These are phyloP conservation scores for Fopius arisanus DNA, from an alignment of 1,140 invertebrate genomes.

Conservation along the genomic window DNA sequence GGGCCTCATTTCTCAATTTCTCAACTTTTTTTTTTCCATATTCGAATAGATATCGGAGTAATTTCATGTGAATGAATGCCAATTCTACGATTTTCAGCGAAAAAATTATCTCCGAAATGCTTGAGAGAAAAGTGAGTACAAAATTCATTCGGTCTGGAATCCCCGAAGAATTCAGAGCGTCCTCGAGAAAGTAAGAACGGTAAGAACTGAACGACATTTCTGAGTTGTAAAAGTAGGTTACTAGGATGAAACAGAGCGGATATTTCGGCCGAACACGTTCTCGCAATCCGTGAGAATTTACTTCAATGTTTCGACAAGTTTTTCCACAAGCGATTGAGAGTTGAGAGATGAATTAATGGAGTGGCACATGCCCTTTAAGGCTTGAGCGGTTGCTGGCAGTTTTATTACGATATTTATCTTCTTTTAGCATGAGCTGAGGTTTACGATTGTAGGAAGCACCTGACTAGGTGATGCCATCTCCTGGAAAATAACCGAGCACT, in stretches of 20 bases:
- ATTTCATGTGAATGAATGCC: neutral
- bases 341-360: neutral
- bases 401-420: slow-evolving; percentile 9
- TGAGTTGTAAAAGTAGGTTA: neutral
- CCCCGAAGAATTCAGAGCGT: neutral
- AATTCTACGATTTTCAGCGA: neutral
- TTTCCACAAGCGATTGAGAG: neutral
- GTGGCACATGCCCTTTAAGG: neutral
- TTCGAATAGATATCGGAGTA: neutral
- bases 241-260: neutral
- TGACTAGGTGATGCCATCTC: too few relatives aligned
- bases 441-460: neutral
- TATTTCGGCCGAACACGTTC: neutral
- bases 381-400: neutral
- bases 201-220: neutral
- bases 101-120: neutral
- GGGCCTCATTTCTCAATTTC: neutral
- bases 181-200: neutral
- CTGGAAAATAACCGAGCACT: too few relatives aligned
- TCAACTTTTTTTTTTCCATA: neutral
- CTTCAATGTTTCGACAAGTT: neutral
- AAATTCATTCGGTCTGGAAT: neutral
- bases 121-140: neutral
- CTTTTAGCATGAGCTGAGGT: neutral
- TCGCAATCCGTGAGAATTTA: neutral